Percentiles rank a stretch among this genome's conserved stretches.
Conservation (phyloP, 2,113 vertebrate genomes). For the Nannobrachium achirus region DNA sequence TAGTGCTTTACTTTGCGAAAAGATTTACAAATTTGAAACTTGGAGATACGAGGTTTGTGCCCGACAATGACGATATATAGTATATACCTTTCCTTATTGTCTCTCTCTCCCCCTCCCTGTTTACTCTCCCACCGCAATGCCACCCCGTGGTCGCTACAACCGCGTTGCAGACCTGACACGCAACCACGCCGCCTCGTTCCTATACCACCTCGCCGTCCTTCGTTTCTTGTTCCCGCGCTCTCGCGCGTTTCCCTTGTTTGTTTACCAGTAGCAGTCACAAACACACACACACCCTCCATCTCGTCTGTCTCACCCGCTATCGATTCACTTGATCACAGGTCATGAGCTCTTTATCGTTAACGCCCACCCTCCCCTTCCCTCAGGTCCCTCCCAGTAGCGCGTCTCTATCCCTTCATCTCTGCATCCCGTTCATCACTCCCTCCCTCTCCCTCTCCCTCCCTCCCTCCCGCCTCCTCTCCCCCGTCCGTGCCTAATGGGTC, state of each 20-base stretch:
- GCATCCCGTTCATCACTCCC: conserved; percentile 6
- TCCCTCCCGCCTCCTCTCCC: conserved; percentile 25
- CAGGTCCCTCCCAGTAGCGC: conserved; percentile 9
- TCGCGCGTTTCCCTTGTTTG: conserved; percentile 13
- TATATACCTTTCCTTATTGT: background rate
- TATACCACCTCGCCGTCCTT: background rate
- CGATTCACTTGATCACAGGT: conserved; percentile 38
- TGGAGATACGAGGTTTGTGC: no score
- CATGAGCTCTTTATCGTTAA: no score
- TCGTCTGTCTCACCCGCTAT: conserved; percentile 6
- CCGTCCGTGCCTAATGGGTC: background rate
- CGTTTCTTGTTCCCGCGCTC: background rate
- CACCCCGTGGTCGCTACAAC: conserved; percentile 13
- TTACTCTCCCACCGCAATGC: background rate
- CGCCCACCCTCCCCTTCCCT: background rate
- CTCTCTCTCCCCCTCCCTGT: background rate
- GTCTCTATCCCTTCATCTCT: conserved; percentile 32
- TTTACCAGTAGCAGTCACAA: conserved; percentile 15
- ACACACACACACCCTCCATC: background rate
- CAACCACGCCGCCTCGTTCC: conserved; percentile 39
- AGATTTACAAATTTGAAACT: no score
- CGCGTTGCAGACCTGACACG: conserved; percentile 36
- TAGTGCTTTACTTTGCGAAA: no score
- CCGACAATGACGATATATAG: no score
- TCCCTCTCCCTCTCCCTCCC: conserved; percentile 5